These are phyloP conservation scores for Apodemia duryi DNA, from an alignment of 2,888 invertebrate species.

Conservation along the genomic window DNA sequence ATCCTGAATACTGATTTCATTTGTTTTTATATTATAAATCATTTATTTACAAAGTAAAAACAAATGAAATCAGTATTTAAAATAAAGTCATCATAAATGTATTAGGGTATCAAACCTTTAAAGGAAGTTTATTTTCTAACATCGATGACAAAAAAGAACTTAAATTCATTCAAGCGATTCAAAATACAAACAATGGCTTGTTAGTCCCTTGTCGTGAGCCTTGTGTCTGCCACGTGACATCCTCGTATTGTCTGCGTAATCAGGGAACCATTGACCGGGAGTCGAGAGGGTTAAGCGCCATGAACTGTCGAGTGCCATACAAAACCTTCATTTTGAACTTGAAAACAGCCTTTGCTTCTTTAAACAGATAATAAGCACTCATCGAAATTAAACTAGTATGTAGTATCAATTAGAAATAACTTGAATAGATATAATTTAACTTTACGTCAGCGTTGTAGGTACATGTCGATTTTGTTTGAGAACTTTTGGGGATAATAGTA, in stretches of 20 bases:
- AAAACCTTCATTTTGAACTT: constrained; percentile 12
- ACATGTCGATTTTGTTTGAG: no score
- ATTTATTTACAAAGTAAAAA: no score
- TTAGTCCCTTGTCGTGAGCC: constrained; percentile 66
- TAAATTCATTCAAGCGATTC: constrained; percentile 36
- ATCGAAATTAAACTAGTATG: no score
- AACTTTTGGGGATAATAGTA: no score
- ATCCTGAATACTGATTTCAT: no score
- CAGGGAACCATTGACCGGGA: constrained; percentile 58
- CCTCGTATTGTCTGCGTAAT: constrained; percentile 62
- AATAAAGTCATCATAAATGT: no score
- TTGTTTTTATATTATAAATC: no score
- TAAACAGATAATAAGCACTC: no score
- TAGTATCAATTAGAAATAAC: no score
- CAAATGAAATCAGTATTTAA: no score
- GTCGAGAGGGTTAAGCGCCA: constrained; percentile 39
- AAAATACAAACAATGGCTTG: constrained; percentile 63
- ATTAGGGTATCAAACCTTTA: not conserved
- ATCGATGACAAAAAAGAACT: constrained; percentile 11
- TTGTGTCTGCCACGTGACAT: constrained; percentile 58
- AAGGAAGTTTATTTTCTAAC: not conserved
- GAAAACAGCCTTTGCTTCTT: not conserved
- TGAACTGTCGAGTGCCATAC: constrained; percentile 21
- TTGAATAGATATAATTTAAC: no score
- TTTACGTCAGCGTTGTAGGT: no score